Conservation (phyloP, 2,113 vertebrate genomes). For the Crypturellus undulatus region DNA sequence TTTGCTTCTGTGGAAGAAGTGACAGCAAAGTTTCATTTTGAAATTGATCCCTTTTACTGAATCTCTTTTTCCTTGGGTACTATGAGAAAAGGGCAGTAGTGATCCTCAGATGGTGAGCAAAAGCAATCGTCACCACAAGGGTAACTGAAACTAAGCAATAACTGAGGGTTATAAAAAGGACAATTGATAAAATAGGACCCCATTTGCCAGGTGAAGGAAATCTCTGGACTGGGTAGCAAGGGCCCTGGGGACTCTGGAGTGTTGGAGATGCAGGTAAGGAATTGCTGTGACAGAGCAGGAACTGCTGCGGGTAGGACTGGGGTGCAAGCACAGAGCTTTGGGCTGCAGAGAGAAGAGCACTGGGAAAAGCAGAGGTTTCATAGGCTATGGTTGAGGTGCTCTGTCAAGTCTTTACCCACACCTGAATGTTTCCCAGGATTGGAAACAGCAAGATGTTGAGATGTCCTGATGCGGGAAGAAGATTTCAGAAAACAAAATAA, state of each 20-base stretch:
- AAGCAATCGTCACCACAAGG: background rate
- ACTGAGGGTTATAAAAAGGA: background rate
- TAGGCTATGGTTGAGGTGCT: rapidly evolving
- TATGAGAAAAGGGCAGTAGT: background rate
- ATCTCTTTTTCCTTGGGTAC: background rate
- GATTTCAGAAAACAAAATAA: background rate
- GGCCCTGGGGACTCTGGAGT: rapidly evolving
- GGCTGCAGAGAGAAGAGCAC: background rate
- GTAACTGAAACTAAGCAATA: background rate
- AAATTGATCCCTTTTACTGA: background rate
- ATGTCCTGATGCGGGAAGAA: background rate
- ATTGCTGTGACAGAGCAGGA: background rate
- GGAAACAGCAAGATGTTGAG: background rate
- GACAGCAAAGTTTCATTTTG: background rate
- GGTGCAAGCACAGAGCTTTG: background rate
- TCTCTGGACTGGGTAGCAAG: rapidly evolving
- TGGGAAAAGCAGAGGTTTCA: rapidly evolving
- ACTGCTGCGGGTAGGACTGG: rapidly evolving
- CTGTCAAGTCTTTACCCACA: background rate
- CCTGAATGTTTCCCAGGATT: background rate
- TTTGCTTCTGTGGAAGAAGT: background rate
- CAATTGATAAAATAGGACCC: background rate
- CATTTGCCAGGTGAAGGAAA: background rate
- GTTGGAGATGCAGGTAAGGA: rapidly evolving
- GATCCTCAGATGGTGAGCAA: background rate